Conservation (phyloP, 2,113 vertebrate genomes). For the Ramphastos sulfuratus region DNA sequence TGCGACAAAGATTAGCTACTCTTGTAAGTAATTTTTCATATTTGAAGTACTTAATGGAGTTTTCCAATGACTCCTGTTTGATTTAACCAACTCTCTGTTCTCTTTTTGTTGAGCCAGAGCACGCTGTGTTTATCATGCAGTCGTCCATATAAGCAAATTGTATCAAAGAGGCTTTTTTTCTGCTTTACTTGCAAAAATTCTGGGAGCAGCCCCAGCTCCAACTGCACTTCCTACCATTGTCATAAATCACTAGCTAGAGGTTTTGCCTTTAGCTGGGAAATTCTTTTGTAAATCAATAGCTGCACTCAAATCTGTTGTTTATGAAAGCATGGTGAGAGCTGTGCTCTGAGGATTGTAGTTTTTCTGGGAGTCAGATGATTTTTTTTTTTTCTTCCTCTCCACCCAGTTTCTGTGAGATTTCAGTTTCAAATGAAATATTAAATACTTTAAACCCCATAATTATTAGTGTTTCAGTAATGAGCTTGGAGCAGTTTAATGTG, state of each 20-base stretch:
- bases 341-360: not conserved
- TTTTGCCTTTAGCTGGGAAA: conserved; percentile 36
- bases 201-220: conserved; percentile 14
- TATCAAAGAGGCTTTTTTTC: not conserved
- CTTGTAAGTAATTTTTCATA: not conserved
- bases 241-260: conserved; percentile 12
- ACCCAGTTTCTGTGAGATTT: not conserved
- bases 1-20: not conserved
- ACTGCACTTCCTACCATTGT: conserved; percentile 45
- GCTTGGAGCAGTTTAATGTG: not conserved
- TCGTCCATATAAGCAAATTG: not conserved
- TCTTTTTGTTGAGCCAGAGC: not conserved
- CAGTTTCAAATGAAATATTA: not conserved
- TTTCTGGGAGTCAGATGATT: not conserved
- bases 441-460: not conserved
- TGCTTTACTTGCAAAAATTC: conserved; percentile 41
- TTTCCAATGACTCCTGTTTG: not conserved
- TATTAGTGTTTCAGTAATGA: not conserved
- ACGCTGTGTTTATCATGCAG: not conserved
- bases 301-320: not conserved
- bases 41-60: not conserved
- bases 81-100: not conserved
- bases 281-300: conserved; percentile 10
- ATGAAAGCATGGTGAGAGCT: not conserved
- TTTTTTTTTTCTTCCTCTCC: not conserved